phyloP scores from a whole-genome alignment of 2,888 invertebrate species.

The Eremobia ochroleuca region DNA sequence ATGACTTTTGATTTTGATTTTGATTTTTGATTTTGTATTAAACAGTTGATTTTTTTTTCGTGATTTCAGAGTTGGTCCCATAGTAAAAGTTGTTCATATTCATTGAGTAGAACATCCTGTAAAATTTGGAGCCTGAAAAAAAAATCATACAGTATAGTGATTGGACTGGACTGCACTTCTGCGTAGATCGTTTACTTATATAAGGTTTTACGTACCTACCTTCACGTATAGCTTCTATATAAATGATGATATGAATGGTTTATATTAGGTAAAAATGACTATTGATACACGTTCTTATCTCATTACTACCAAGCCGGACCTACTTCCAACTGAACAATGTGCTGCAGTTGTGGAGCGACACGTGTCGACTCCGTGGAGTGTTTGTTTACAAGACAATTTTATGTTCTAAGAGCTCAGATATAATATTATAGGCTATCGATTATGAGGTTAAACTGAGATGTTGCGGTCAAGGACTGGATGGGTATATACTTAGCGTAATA shows the following conservation, averaged over 20 bases:
- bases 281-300: constrained; percentile 37
- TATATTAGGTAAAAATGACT: constrained; percentile 5
- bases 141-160: too few relatives aligned
- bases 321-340: constrained; percentile 26
- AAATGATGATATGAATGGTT: too few relatives aligned
- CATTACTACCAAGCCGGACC: background rate
- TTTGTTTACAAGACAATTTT: constrained; percentile 15
- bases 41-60: too few relatives aligned
- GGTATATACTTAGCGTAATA: background rate
- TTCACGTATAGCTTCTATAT: background rate
- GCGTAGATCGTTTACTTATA: background rate
- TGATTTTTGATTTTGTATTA: too few relatives aligned
- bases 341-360: constrained; percentile 13
- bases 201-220: background rate
- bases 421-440: constrained; percentile 1
- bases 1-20: too few relatives aligned
- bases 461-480: constrained; percentile 32
- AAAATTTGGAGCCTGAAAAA: too few relatives aligned
- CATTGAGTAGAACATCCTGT: too few relatives aligned
- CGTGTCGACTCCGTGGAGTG: constrained; percentile 24
- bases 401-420: background rate
- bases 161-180: background rate
- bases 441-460: constrained; percentile 12
- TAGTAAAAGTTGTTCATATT: too few relatives aligned
- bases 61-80: too few relatives aligned